Evolutionary conservation across 1,140 invertebrate genomes (phyloP).

Genomic region (Ericerus pela): DNA sequence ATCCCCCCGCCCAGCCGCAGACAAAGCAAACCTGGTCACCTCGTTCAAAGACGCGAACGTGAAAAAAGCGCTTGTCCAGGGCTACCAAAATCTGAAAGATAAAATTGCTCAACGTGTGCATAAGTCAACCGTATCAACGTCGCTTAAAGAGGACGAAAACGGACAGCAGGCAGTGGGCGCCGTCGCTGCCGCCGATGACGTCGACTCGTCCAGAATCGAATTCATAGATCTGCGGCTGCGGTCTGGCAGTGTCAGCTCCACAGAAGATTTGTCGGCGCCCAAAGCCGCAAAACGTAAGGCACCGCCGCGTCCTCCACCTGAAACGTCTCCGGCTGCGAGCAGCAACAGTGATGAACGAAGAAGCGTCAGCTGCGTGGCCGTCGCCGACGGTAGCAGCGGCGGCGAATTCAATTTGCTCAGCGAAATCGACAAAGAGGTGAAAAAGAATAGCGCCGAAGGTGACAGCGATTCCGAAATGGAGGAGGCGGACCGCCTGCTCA

Average conservation of each 20-base stretch:
- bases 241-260: slow-evolving; percentile 7
- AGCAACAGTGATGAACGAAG: too few species aligned
- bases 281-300: slow-evolving; percentile 57
- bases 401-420: background rate
- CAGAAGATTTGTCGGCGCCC: slow-evolving; percentile 30
- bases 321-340: too few species aligned
- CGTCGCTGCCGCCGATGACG: background rate
- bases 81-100: slow-evolving; percentile 29
- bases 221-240: background rate
- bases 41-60: slow-evolving; percentile 21
- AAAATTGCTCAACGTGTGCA: slow-evolving; percentile 24
- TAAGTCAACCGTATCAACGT: slow-evolving; percentile 4
- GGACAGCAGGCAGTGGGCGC: background rate
- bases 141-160: background rate
- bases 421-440: background rate
- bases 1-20: background rate
- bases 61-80: slow-evolving; percentile 24
- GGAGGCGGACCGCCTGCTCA: slow-evolving; percentile 23
- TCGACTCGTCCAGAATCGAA: background rate
- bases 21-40: slow-evolving; percentile 17
- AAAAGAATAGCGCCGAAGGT: slow-evolving; percentile 5
- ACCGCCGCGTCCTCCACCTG: slow-evolving; percentile 43
- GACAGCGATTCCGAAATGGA: slow-evolving; percentile 36
- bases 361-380: too few species aligned
- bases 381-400: background rate